A percentile compares a stretch with the other conserved stretches of the same genome.
Evolutionary conservation across 2,888 invertebrate genomes (phyloP).

Genomic region (Arctia plantaginis): DNA sequence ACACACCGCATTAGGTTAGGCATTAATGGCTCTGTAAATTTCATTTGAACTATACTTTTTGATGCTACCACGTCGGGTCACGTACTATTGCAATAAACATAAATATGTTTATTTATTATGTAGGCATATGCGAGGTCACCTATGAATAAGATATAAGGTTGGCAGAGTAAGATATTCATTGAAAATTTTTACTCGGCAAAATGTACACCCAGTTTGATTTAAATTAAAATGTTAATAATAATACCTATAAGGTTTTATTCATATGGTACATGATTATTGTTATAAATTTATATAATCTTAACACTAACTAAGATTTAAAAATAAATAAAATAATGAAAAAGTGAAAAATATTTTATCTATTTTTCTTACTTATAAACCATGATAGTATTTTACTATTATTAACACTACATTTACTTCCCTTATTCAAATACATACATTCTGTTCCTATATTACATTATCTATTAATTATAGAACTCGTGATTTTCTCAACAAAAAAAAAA

Average conservation of each 20-base stretch:
- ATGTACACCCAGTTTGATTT: no score
- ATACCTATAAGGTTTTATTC: not conserved
- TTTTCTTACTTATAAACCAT: no score
- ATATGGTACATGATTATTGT: not conserved
- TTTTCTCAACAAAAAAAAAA: not conserved
- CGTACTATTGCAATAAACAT: conserved; percentile 9
- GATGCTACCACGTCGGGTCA: conserved; percentile 6
- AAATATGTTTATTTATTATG: not conserved
- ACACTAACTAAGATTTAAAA: no score
- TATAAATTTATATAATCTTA: not conserved
- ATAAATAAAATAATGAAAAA: no score
- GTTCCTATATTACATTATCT: no score
- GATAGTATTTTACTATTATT: no score
- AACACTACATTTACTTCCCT: no score
- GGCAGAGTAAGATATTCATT: not conserved
- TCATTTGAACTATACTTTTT: conserved; percentile 1
- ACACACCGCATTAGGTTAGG: conserved; percentile 1
- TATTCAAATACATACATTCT: no score
- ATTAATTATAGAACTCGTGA: no score
- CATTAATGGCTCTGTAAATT: conserved; percentile 3
- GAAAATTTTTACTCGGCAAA: not conserved
- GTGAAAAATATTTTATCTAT: no score
- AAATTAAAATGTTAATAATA: not conserved
- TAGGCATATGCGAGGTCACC: conserved; percentile 14
- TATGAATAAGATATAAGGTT: conserved; percentile 35